Evolutionary conservation across 1,140 invertebrate species (phyloP), one percentile per base, ranked within the genome.

Genomic region (Proctacanthus coquilletti): DNA sequence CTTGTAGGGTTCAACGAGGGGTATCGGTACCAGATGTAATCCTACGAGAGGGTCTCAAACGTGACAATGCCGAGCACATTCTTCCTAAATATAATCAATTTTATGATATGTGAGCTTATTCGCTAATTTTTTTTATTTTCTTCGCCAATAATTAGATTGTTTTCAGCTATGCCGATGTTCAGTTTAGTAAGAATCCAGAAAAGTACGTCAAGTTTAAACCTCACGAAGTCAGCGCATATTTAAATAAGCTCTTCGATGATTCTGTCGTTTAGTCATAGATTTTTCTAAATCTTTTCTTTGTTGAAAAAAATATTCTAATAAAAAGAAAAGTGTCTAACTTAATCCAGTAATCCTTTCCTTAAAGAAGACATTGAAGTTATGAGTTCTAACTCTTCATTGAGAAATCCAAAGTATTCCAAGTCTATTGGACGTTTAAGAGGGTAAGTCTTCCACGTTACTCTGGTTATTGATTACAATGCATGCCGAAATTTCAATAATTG

Each of bases 171-270:
- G 64, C 71, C 4, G 53, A 58, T 17, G 62, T 81, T 18, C 72
- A 75, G 14, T 97, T 97, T 56, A 84, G 86, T 6, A 96, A 94
- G 63, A 93, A 94, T 65, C 74, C 75, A 2, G 82, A 87, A 36
- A 97, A 98, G 60, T 96, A 97, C 62, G 74, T 95, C 19, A 93
- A 88, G 62, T 92, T 92, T 54, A 77, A 76, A 20, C 86, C 87
- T 6, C 72, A 83, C 44, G 82, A 91, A 65, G 75, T 93, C 1
- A 70, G 75, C 2, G 67, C 70, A 3, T 63, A 81, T 45, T 77
- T 93, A 32, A 79, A 85, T 51, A 76, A 75, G 42, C 86, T 92
- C 45, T 93, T 91, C 62, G 85, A 91, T 69, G 80, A 82, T 38
- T 58, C 55, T 15, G 31, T 27, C 8, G 23, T 27, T 27, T 27